phyloP scores from a whole-genome alignment of 2,797 vertebrate genomes.

The Poeciliopsis paucimaculata region DNA sequence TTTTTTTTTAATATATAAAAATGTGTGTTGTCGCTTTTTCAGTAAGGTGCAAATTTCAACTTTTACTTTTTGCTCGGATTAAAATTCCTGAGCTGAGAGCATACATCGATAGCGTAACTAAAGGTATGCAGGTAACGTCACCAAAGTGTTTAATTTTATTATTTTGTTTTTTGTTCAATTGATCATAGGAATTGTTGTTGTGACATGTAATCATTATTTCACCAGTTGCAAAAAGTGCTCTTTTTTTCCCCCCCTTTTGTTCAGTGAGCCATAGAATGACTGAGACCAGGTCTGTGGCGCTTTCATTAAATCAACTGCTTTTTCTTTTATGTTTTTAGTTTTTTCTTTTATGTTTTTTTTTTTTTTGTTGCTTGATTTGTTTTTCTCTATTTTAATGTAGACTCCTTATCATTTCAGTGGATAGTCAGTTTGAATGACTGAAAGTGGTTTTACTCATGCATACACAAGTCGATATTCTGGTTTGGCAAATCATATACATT shows the following conservation, averaged over 20 bases:
- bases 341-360: background rate
- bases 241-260: slow-evolving; percentile 8
- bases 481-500: slow-evolving; percentile 43
- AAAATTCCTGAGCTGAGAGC: slow-evolving; percentile 30
- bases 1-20: background rate
- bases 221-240: slow-evolving; percentile 48
- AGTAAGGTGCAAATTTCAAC: slow-evolving; percentile 61
- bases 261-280: slow-evolving; percentile 40
- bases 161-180: slow-evolving; percentile 35
- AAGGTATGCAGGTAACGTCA: slow-evolving; percentile 61
- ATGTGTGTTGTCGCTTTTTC: slow-evolving; percentile 29
- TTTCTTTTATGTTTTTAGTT: slow-evolving; percentile 17
- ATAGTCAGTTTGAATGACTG: slow-evolving; percentile 29
- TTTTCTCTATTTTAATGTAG: slow-evolving; percentile 25
- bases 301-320: slow-evolving; percentile 50
- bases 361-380: slow-evolving; percentile 19
- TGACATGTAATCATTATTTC: slow-evolving; percentile 49
- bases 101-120: slow-evolving; percentile 21
- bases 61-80: slow-evolving; percentile 19
- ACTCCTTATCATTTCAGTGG: slow-evolving; percentile 69
- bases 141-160: slow-evolving; percentile 32
- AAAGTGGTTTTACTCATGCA: slow-evolving; percentile 51
- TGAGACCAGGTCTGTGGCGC: slow-evolving; percentile 51
- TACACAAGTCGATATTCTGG: slow-evolving; percentile 43
- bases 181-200: slow-evolving; percentile 47